phyloP scores from a whole-genome alignment of 2,113 vertebrate genomes.

The Colossoma macropomum region DNA sequence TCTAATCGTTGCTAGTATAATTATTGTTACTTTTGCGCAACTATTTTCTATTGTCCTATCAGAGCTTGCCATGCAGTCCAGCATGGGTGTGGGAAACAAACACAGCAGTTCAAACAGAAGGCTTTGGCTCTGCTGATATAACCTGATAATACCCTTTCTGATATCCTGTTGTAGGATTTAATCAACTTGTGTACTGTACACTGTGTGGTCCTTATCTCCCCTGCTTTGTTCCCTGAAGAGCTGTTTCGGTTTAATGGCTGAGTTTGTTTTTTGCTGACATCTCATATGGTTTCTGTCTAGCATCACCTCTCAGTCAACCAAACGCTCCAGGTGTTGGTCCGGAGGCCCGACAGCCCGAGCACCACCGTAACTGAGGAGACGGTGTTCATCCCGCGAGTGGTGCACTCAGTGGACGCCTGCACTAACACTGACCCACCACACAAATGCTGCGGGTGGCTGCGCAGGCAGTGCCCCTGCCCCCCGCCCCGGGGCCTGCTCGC shows the following conservation, averaged over 20 bases:
- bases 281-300: neutral
- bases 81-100: neutral
- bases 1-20: too few species aligned
- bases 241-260: neutral
- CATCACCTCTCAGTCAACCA: slow-evolving; percentile 74
- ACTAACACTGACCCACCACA: slow-evolving; percentile 77
- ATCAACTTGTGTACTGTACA: neutral
- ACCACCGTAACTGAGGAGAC: slow-evolving; percentile 74
- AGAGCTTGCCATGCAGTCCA: neutral
- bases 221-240: neutral
- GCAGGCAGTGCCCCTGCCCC: slow-evolving; percentile 80
- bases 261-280: neutral
- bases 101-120: slow-evolving; percentile 13
- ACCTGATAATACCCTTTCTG: neutral
- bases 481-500: slow-evolving; percentile 86
- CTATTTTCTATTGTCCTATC: neutral
- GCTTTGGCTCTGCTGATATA: too few species aligned
- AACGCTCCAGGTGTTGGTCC: slow-evolving; percentile 69
- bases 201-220: neutral
- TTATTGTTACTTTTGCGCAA: neutral
- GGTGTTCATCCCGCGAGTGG: slow-evolving; percentile 68
- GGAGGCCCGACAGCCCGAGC: slow-evolving; percentile 71
- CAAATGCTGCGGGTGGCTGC: slow-evolving; percentile 71
- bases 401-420: slow-evolving; percentile 68
- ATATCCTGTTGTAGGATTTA: neutral